Conservation (phyloP, 2,888 invertebrate species). For the Melitaea athalia region DNA sequence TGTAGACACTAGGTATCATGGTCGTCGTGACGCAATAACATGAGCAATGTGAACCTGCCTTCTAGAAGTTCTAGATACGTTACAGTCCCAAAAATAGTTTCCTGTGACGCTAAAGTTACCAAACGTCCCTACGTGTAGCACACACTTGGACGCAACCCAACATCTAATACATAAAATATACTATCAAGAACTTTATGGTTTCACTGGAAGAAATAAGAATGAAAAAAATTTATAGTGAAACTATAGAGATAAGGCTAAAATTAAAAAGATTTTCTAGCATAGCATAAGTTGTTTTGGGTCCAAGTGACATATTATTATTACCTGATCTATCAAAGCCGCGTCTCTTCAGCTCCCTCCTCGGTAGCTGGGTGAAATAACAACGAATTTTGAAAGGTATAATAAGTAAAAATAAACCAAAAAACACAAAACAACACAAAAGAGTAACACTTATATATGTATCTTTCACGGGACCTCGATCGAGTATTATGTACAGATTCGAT, state of each 20-base stretch:
- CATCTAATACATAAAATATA: slow-evolving; percentile 46
- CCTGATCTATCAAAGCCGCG: slow-evolving; percentile 83
- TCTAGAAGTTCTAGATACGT: slow-evolving; percentile 38
- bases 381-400: slow-evolving; percentile 78
- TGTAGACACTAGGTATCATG: neutral
- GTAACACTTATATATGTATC: slow-evolving; percentile 46
- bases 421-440: slow-evolving; percentile 80
- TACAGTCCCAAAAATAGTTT: slow-evolving; percentile 52
- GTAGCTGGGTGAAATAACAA: slow-evolving; percentile 83
- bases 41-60: slow-evolving; percentile 30
- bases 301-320: slow-evolving; percentile 74
- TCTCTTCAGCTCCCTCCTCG: slow-evolving; percentile 83
- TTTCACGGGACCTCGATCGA: slow-evolving; percentile 35
- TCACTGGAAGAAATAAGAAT: slow-evolving; percentile 2
- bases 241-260: neutral
- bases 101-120: slow-evolving; percentile 56
- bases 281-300: slow-evolving; percentile 64
- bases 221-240: slow-evolving; percentile 17
- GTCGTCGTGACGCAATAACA: slow-evolving; percentile 48
- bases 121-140: slow-evolving; percentile 64
- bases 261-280: slow-evolving; percentile 34
- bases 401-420: slow-evolving; percentile 77
- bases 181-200: slow-evolving; percentile 14
- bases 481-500: slow-evolving; percentile 5
- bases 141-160: slow-evolving; percentile 79